Percentiles rank a stretch among this genome's conserved stretches.
Evolutionary conservation across 2,888 invertebrate genomes (phyloP).

Genomic region (Drosophila infuscata): DNA sequence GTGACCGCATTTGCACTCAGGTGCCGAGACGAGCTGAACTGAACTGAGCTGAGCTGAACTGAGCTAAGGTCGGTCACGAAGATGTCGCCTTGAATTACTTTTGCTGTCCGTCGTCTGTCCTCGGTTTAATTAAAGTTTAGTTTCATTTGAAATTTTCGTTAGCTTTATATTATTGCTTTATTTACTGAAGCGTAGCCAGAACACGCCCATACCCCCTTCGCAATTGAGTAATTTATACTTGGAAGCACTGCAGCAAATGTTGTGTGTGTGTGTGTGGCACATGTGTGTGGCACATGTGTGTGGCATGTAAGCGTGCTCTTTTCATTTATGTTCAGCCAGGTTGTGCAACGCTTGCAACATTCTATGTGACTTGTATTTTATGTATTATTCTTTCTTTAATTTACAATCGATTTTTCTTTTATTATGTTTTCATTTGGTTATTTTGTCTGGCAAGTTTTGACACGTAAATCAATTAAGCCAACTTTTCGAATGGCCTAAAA

Average conservation of each 20-base stretch:
- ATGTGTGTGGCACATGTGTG: slow-evolving; percentile 3
- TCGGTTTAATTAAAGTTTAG: slow-evolving; percentile 78
- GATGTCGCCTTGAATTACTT: slow-evolving; percentile 34
- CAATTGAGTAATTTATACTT: slow-evolving; percentile 65
- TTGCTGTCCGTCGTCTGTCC: slow-evolving; percentile 17
- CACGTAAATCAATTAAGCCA: slow-evolving; percentile 75
- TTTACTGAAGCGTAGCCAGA: slow-evolving; percentile 42
- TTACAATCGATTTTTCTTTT: slow-evolving; percentile 5
- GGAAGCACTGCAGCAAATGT: slow-evolving; percentile 34
- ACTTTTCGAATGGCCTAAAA: slow-evolving; percentile 44
- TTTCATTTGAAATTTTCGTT: slow-evolving; percentile 67
- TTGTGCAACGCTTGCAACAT: slow-evolving; percentile 46
- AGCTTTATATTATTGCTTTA: slow-evolving; percentile 61
- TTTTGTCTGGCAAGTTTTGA: slow-evolving; percentile 69
- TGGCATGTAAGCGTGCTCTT: slow-evolving; percentile 43
- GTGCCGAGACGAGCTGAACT: slow-evolving; percentile 29
- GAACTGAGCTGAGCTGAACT: slow-evolving; percentile 36
- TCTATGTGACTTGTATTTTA: slow-evolving; percentile 2
- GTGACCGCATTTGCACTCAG: slow-evolving; percentile 64
- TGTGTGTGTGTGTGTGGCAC: background rate
- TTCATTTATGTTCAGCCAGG: too few relatives aligned
- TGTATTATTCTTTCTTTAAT: slow-evolving; percentile 40
- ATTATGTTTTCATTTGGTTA: slow-evolving; percentile 3
- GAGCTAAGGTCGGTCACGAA: slow-evolving; percentile 68
- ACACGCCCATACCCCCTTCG: background rate